phyloP scores from a whole-genome alignment of 2,113 vertebrate genomes.

The Corythoichthys haematopterus region DNA sequence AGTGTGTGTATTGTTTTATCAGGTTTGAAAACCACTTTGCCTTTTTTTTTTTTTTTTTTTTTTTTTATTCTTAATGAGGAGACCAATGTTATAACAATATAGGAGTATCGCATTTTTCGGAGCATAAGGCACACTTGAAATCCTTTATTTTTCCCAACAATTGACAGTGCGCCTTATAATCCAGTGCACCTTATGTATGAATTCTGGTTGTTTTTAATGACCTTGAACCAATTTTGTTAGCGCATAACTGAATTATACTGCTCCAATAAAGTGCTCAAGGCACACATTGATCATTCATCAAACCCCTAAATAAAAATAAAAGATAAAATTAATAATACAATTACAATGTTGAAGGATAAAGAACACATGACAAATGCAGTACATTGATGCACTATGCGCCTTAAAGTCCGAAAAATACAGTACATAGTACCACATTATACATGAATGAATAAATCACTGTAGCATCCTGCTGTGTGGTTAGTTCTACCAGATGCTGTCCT shows the following conservation, averaged over 20 bases:
- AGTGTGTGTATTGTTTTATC: slow-evolving; percentile 26
- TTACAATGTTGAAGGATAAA: too few relatives aligned
- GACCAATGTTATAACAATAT: slow-evolving; percentile 17
- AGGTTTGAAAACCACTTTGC: slow-evolving; percentile 42
- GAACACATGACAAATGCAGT: too few relatives aligned
- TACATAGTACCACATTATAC: not conserved
- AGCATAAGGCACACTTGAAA: too few relatives aligned
- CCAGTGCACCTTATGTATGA: too few relatives aligned
- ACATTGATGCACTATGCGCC: too few relatives aligned
- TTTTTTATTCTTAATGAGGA: not conserved
- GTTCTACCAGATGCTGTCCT: not conserved
- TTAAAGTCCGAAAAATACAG: not conserved
- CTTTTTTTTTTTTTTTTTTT: slow-evolving; percentile 24
- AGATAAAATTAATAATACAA: not conserved
- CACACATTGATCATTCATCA: too few relatives aligned
- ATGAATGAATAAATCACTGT: not conserved
- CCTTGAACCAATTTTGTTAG: not conserved
- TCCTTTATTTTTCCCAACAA: too few relatives aligned
- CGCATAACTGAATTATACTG: not conserved
- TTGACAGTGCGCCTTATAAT: too few relatives aligned
- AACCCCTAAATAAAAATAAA: too few relatives aligned
- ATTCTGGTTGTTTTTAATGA: not conserved
- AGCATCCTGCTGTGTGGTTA: not conserved
- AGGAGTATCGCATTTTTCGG: not conserved
- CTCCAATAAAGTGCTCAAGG: too few relatives aligned